These are phyloP conservation scores for Lagopus muta DNA, from an alignment of 2,113 vertebrate species.

Conservation along the genomic window DNA sequence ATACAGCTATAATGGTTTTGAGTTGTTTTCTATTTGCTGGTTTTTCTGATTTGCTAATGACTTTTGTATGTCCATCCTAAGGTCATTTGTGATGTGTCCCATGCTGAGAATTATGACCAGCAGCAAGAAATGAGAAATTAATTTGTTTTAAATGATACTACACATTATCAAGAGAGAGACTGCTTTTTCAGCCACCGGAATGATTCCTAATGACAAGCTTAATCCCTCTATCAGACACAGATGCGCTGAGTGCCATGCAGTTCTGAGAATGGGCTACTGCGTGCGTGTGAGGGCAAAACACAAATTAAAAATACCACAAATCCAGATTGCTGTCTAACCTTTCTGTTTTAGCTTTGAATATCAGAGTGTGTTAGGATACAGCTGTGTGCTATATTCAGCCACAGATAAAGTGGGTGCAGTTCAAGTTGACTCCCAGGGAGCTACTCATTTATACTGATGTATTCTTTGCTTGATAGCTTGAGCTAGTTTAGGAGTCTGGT, in stretches of 20 bases:
- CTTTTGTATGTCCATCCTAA: slow-evolving; percentile 71
- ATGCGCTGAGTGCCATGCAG: not conserved
- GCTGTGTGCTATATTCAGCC: fast-evolving
- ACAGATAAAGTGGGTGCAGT: not conserved
- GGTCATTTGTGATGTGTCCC: slow-evolving; percentile 74
- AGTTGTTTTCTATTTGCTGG: not conserved
- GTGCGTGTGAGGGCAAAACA: not conserved
- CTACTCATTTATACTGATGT: fast-evolving
- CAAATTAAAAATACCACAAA: not conserved
- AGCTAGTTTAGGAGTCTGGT: not conserved
- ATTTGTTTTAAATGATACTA: slow-evolving; percentile 80
- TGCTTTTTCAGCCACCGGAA: slow-evolving; percentile 58
- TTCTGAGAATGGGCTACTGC: not conserved
- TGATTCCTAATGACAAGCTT: slow-evolving; percentile 68
- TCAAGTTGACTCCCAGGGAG: not conserved
- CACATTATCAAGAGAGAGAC: slow-evolving; percentile 70
- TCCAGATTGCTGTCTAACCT: not conserved
- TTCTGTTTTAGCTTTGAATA: fast-evolving
- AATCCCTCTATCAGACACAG: slow-evolving; percentile 51
- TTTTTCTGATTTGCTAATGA: slow-evolving; percentile 53
- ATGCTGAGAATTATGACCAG: slow-evolving; percentile 76
- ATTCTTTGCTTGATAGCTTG: too few species aligned
- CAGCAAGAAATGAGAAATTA: slow-evolving; percentile 82
- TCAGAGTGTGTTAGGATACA: fast-evolving
- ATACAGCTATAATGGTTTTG: not conserved